Evolutionary conservation across 2,797 vertebrate genomes (phyloP), one percentile per base, ranked within the genome.

Genomic region (Coregonus sp.): DNA sequence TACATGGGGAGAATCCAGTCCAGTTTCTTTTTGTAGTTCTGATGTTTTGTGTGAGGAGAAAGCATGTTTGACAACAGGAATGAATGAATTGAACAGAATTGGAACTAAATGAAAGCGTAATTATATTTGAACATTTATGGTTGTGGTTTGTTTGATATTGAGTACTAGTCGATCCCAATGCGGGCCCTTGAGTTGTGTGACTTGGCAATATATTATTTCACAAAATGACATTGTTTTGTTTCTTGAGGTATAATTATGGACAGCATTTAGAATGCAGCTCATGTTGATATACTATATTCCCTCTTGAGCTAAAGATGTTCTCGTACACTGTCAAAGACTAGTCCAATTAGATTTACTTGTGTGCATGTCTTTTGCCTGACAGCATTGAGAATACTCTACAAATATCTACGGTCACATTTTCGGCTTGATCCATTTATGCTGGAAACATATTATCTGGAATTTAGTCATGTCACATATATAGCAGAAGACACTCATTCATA

Each of bases 251-350:
- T 56, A 16, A 56, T 56, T 16, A 56, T 56, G 18, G 54, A n/a
- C 54, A 16, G 54, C 54, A 5, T 56, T 16, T 18, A 56, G 16
- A 56, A 56, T 18, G 52, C 1, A 54, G 18, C 1, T 56, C 18
- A 5, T 5, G 54, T 59, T 59, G 9, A 59, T 59, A 59, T 59
- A 18, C 16, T 18, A n/a, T 59, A 59, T 61, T 20, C 2, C 9
- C 9, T 61, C 81, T 78, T 70, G 15, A 16, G 63, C 69, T 75
- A 73, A 86, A 33, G 14, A 35, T 35, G 29, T 33, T 67, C 15
- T 4, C 80, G 77, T 81, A 71, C 72, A 65, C 76, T 16, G 72
- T 83, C 76, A 74, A 67, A 83, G 75, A 76, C 37, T 47, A 47
- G 20, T n/a, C 4, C 47, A 50, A 82, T 83, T 71, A 75, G 59